Evolutionary conservation across 2,888 invertebrate species (phyloP).

Genomic region (Tenthredo livida): DNA sequence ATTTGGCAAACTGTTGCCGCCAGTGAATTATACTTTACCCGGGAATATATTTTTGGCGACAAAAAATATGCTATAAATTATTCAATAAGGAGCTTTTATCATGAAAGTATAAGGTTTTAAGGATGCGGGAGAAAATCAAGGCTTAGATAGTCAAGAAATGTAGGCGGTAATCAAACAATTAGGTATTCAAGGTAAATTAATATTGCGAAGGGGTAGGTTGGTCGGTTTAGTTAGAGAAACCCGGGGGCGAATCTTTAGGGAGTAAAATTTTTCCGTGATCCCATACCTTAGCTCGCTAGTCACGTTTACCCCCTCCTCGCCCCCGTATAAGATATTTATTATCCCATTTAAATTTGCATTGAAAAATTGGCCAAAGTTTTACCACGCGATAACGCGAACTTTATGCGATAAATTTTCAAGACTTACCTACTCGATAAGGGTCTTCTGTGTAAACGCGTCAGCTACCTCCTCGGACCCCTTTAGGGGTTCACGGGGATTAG

Average conservation of each 20-base stretch:
- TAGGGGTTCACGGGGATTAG: conserved; percentile 8
- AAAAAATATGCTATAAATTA: neutral
- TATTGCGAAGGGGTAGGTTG: neutral
- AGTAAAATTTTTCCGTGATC: conserved; percentile 34
- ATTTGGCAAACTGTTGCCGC: neutral
- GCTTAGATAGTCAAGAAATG: neutral
- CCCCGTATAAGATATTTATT: conserved; percentile 64
- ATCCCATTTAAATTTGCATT: conserved; percentile 68
- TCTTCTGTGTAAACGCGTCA: conserved; percentile 41
- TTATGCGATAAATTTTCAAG: conserved; percentile 44
- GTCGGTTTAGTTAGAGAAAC: conserved; percentile 8
- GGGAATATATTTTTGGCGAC: neutral
- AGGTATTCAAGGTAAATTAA: conserved; percentile 15
- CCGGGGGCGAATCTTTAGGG: neutral
- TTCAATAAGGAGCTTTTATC: neutral
- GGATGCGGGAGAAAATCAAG: neutral
- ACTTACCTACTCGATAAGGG: conserved; percentile 45
- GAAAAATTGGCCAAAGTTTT: conserved; percentile 58
- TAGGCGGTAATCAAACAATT: neutral
- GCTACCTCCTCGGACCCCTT: neutral
- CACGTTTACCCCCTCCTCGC: conserved; percentile 52
- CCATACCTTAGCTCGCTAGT: conserved; percentile 13
- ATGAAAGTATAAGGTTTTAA: neutral
- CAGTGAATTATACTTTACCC: neutral
- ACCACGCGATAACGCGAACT: conserved; percentile 50